Base-by-base conservation (phyloP, 2,113 vertebrate genomes). In the Seriola aureovittata region DNA sequence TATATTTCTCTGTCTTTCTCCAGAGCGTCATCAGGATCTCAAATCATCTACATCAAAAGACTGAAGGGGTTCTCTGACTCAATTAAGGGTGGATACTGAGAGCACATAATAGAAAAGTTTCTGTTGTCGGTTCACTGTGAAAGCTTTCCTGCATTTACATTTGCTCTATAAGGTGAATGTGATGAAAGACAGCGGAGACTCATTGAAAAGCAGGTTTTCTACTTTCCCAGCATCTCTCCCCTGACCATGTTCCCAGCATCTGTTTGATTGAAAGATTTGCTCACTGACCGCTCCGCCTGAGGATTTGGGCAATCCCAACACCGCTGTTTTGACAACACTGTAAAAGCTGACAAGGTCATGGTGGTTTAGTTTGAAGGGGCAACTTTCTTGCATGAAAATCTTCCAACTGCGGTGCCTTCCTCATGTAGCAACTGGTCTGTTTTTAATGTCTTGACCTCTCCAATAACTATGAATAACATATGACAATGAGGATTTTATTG, bases 11-110 rank as follows among this genome's bases (percentile, higher is more conserved):
- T 32, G n/a, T 76, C 55, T 84, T 55, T 72, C 54, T 71, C 5
- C 32, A n/a, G 54, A 76, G 68, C 60, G 64, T 78, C 60, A 67
- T 78, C 66, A 73, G 64, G 48, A 58, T 78, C 57, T 80, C 73
- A 76, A n/a, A 87, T 78, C 34, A 40, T 79, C 59, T 29, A 38
- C 50, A 73, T 87, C 60, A 81, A 88, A 82, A 86, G 76, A 88
- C 55, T 67, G 5, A 73, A 50, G 34, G 71, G 64, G 40, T 72
- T 75, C 69, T 84, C 55, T 83, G 57, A 59, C 29, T 80, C 70
- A 69, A 34, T 90, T 87, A 78, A 65, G n/a, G 73, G 25, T 63
- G 57, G 59, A 78, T 29, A 71, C 72, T 55, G 57, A 80, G 32
- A 59, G 42, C 57, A 62, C 34, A 66, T 67, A 82, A 71, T 42